Evolutionary conservation across 92 coral and sea anemone genomes (phyloP).

Genomic region (Diadumene lineata): DNA sequence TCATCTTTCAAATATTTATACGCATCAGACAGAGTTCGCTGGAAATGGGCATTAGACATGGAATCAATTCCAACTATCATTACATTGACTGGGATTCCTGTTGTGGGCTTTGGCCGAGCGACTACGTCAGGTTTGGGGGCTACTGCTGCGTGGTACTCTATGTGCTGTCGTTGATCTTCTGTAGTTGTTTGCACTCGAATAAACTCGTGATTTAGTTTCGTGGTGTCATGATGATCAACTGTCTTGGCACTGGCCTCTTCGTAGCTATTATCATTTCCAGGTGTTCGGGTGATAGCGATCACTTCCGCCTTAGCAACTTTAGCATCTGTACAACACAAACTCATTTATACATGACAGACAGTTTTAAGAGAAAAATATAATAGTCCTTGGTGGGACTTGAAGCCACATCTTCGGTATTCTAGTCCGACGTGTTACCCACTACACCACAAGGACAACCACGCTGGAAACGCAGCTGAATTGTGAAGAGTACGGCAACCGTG

Average conservation of each 20-base stretch:
- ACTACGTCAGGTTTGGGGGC: constrained; percentile 65
- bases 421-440: too few relatives aligned
- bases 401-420: too few relatives aligned
- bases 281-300: constrained; percentile 41
- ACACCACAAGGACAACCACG: neutral
- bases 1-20: constrained; percentile 67
- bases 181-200: constrained; percentile 66
- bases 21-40: constrained; percentile 82
- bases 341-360: neutral
- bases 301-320: constrained; percentile 27
- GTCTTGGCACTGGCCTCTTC: neutral
- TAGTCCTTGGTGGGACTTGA: neutral
- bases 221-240: neutral
- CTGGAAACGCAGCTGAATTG: too few relatives aligned
- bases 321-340: constrained; percentile 12
- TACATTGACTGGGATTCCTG: constrained; percentile 77
- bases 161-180: constrained; percentile 49
- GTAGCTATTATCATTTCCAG: constrained; percentile 76
- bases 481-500: too few relatives aligned
- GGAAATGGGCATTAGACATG: constrained; percentile 69
- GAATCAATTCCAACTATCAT: constrained; percentile 90
- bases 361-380: neutral
- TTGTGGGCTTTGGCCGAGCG: constrained; percentile 28
- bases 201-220: constrained; percentile 66
- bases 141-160: constrained; percentile 85